These are phyloP conservation scores for Myxocyprinus asiaticus DNA, from an alignment of 2,113 vertebrate genomes.

Conservation along the genomic window DNA sequence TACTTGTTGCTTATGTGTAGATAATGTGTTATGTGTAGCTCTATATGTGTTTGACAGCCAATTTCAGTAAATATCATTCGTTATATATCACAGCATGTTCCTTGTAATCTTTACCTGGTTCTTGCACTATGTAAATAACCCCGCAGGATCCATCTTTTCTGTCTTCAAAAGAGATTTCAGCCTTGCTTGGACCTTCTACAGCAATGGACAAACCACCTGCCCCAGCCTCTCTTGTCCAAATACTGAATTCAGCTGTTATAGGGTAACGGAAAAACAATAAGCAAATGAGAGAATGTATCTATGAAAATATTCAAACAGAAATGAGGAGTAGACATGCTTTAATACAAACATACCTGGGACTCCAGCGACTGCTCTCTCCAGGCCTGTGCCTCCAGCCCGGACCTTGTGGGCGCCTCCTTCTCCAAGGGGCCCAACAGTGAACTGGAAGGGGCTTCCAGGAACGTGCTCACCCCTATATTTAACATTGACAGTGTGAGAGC, in stretches of 20 bases:
- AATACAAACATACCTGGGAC: constrained; percentile 76
- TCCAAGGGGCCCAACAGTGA: constrained; percentile 88
- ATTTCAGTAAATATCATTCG: too few species aligned
- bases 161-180: constrained; percentile 91
- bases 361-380: constrained; percentile 85
- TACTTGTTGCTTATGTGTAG: too few species aligned
- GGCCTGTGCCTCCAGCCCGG: constrained; percentile 85
- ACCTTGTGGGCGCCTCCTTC: constrained; percentile 90
- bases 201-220: constrained; percentile 92
- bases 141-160: constrained; percentile 92
- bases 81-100: not conserved
- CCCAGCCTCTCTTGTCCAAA: constrained; percentile 92
- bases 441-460: constrained; percentile 92
- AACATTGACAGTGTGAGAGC: constrained; percentile 87
- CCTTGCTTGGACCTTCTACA: constrained; percentile 91
- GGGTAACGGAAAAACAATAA: not conserved
- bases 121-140: constrained; percentile 88
- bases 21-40: too few species aligned
- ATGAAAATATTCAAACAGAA: too few species aligned
- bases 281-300: not conserved
- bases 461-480: constrained; percentile 92
- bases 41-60: too few species aligned
- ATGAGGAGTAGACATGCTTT: too few species aligned
- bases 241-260: constrained; percentile 86
- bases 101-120: constrained; percentile 77